Evolutionary conservation across 2,113 vertebrate genomes (phyloP), one percentile per base, ranked within the genome.

Genomic region (Scomber colias): DNA sequence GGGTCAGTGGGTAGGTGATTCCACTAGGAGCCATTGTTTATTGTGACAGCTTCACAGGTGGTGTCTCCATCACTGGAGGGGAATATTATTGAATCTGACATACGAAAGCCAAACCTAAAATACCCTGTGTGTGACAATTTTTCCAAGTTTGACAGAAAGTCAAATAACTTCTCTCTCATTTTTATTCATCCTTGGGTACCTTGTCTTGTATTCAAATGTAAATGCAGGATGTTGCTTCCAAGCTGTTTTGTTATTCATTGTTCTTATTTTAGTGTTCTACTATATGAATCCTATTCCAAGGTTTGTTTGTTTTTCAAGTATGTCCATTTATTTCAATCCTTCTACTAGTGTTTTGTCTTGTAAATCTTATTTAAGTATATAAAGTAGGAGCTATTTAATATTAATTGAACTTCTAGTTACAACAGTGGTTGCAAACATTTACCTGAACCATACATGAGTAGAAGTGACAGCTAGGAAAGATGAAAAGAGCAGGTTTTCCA

Each of bases 21-120:
- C 49, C 45, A 77, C 44, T 10, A 13, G 63, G 53, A 80, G 50
- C 62, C 27, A 75, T 80, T 90, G 82, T 87, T 87, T 72, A 66
- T 49, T 79, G 70, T 85, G 61, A 79, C 68, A 65, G 57, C 49
- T 71, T 30, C 7, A 31, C 59, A 62, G 70, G 21, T 57, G 65
- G 40, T 81, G 76, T 77, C 64, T 10, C 56, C 16, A 21, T 76
- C 69, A 68, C 49, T 13, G 54, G 14, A 60, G 30, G 27, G 46
- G 9, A 51, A 44, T 59, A 13, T 49, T 71, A 62, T 27, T 31
- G n/a, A 77, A 44, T 61, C 15, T n/a, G 17, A 64, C 19, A 35
- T 21, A 17, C 50, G 24, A 74, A 24, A 67, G 12, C 30, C 4
- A 54, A 3, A 62, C 46, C 4, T 21, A 24, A 65, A 77, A 57